Evolutionary conservation across 2,113 vertebrate species (phyloP).

Genomic region (Ammospiza nelsoni): DNA sequence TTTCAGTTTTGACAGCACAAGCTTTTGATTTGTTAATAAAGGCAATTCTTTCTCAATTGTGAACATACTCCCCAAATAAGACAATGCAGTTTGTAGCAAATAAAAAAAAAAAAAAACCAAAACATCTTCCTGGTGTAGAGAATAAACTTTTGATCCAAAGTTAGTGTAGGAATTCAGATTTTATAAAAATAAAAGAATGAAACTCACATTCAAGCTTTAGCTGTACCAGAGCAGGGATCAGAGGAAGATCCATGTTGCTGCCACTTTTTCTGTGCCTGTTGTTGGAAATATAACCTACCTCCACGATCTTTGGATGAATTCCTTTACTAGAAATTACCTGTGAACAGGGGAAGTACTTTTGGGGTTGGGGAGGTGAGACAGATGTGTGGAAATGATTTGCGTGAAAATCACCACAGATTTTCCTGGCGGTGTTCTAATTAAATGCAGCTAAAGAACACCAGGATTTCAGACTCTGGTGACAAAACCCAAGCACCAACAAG

Average conservation of each 20-base stretch:
- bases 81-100: constrained; percentile 44
- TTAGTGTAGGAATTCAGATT: neutral
- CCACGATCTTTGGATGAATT: neutral
- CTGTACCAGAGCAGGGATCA: neutral
- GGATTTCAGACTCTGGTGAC: neutral
- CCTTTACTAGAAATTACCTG: neutral
- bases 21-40: constrained; percentile 73
- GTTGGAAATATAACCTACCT: neutral
- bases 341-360: neutral
- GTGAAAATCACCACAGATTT: neutral
- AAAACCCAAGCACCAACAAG: neutral
- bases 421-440: neutral
- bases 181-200: neutral
- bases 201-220: neutral
- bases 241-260: neutral
- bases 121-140: neutral
- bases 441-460: neutral
- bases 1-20: constrained; percentile 69
- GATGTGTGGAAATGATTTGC: neutral
- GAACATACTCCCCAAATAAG: constrained; percentile 59
- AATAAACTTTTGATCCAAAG: constrained; percentile 47
- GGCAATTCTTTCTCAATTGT: constrained; percentile 62
- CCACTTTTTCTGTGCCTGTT: neutral
- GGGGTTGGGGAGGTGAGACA: neutral
- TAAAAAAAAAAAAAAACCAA: neutral